A percentile compares a stretch with the other conserved stretches of the same genome.
phyloP scores from a whole-genome alignment of 1,140 invertebrate genomes.

The Araneus ventricosus region DNA sequence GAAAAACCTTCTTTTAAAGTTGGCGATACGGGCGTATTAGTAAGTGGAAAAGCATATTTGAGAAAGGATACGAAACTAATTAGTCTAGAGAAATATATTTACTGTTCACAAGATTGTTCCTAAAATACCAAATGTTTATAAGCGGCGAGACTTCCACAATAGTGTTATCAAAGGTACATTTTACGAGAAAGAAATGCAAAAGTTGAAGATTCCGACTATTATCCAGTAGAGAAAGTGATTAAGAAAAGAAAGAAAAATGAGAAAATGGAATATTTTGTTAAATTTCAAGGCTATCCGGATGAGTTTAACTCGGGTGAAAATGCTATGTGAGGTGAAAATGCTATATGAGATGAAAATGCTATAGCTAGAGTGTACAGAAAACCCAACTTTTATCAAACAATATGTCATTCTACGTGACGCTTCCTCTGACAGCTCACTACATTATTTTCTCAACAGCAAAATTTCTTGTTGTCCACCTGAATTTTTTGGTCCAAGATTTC shows the following conservation, averaged over 20 bases:
- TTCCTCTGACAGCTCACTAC: constrained; percentile 25
- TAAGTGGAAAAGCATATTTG: constrained; percentile 68
- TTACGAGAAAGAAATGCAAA: constrained; percentile 73
- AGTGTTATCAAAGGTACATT: too few relatives aligned
- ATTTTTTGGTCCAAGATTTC: background rate
- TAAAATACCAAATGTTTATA: constrained; percentile 39
- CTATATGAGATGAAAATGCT: background rate
- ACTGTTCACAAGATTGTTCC: constrained; percentile 20
- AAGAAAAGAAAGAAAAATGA: constrained; percentile 9
- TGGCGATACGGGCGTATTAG: constrained; percentile 77
- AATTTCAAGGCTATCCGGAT: constrained; percentile 51
- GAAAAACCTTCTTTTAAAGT: constrained; percentile 76
- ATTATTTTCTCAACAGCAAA: constrained; percentile 7
- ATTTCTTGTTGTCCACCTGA: background rate
- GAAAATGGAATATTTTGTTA: constrained; percentile 54
- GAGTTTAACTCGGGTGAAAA: constrained; percentile 18
- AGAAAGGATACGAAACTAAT: constrained; percentile 72
- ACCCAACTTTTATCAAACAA: too few relatives aligned
- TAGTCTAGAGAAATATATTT: constrained; percentile 74
- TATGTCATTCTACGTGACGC: constrained; percentile 38
- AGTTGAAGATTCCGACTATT: constrained; percentile 1
- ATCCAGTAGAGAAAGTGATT: too few relatives aligned
- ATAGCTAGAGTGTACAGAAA: background rate
- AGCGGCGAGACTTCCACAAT: constrained; percentile 33
- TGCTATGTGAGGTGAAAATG: background rate